phyloP scores from a whole-genome alignment of 1,140 invertebrate genomes.

The Cydia fagiglandana region DNA sequence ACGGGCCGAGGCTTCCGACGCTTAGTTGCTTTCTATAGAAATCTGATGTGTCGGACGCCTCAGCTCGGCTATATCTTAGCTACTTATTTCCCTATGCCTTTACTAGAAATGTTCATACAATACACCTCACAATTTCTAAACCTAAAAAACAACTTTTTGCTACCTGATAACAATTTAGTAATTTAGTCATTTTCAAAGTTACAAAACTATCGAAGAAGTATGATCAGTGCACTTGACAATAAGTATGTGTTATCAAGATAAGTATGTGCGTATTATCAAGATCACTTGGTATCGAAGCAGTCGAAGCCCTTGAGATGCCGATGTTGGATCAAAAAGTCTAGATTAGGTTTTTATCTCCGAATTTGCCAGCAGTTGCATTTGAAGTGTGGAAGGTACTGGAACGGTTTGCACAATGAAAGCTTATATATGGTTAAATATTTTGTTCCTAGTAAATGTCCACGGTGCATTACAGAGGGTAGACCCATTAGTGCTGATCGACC shows the following conservation, averaged over 20 bases:
- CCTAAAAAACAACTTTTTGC: too few relatives aligned
- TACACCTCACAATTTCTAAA: too few relatives aligned
- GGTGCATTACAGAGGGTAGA: slow-evolving; percentile 60
- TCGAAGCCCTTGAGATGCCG: background rate
- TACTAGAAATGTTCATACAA: too few relatives aligned
- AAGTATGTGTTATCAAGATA: background rate
- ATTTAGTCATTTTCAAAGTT: too few relatives aligned
- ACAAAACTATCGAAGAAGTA: too few relatives aligned
- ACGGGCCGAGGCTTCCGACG: too few relatives aligned
- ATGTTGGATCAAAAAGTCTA: slow-evolving; percentile 47
- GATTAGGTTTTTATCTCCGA: slow-evolving; percentile 40
- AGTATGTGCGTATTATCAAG: background rate
- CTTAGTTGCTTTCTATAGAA: too few relatives aligned
- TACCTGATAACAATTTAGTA: too few relatives aligned
- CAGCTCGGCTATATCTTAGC: too few relatives aligned
- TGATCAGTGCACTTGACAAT: background rate
- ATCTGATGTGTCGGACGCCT: too few relatives aligned
- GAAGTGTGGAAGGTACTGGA: background rate
- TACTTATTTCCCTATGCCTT: too few relatives aligned
- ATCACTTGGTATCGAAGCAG: background rate
- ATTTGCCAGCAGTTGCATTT: background rate
- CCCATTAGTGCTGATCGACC: slow-evolving; percentile 63
- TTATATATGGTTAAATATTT: slow-evolving; percentile 48
- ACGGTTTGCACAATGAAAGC: slow-evolving; percentile 41
- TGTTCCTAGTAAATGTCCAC: slow-evolving; percentile 44